phyloP scores from a whole-genome alignment of 2,888 invertebrate species.

The Empis livida region DNA sequence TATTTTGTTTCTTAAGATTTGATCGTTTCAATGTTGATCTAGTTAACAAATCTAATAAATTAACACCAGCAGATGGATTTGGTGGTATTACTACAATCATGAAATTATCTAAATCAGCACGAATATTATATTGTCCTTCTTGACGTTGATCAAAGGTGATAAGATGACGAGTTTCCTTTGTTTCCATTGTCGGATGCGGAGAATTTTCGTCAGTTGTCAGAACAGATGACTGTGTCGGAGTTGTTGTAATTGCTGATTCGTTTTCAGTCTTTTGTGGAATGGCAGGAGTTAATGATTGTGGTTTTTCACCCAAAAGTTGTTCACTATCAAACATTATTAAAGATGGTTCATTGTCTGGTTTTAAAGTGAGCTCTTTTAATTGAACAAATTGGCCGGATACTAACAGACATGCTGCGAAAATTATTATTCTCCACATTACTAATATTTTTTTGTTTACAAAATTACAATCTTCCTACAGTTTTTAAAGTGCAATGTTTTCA shows the following conservation, averaged over 20 bases:
- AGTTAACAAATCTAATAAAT: conserved; percentile 25
- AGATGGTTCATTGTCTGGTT: not conserved
- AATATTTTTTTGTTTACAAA: not conserved
- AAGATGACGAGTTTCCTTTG: conserved; percentile 9
- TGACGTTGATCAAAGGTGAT: conserved; percentile 51
- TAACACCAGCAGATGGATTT: conserved; percentile 23
- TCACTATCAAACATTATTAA: not conserved
- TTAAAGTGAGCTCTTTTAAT: too few species aligned
- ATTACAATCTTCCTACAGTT: not conserved
- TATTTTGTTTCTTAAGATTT: conserved; percentile 11
- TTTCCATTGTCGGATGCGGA: conserved; percentile 15
- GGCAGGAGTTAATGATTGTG: not conserved
- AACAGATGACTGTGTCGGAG: not conserved
- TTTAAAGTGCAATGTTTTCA: conserved; percentile 2
- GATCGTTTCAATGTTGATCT: conserved; percentile 22
- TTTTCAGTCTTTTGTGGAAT: not conserved
- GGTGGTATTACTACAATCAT: conserved; percentile 53
- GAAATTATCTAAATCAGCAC: conserved; percentile 62
- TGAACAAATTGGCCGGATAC: not conserved
- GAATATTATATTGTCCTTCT: conserved; percentile 60
- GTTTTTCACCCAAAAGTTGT: not conserved
- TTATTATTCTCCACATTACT: not conserved
- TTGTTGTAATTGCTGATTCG: not conserved
- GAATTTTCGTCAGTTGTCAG: not conserved
- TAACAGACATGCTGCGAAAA: not conserved